Base-by-base conservation (phyloP, 2,888 invertebrate genomes). In the Vannuccia rotundouncinata region DNA sequence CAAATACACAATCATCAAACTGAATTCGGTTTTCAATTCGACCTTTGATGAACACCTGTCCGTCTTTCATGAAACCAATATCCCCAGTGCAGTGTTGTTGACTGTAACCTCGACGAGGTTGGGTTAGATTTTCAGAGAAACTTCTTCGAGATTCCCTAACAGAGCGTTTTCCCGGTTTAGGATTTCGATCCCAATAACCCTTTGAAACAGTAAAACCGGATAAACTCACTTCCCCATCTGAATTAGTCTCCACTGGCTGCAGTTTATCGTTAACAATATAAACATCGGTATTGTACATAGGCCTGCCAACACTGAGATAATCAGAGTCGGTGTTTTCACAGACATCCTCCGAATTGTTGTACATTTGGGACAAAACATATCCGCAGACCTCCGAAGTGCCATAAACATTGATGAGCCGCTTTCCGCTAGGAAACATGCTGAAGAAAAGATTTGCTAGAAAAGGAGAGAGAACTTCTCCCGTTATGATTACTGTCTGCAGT, bases 311-410 rank as follows among this genome's bases (percentile, higher is more conserved):
- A 66, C 66, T 66, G 5, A 79, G 31, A 79, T 60, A 78, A 27
- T 59, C 66, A 25, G 59, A 28, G 25, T 78, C 66, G n/a, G 78
- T 60, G 29, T 78, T 60, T n/a, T 29, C n/a, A n/a, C 82, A 22
- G 13, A 82, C 73, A 59, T 86, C 85, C 5, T 84, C 81, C 22
- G 88, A 85, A 75, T 89, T 90, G 81, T 90, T 90, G 84, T 94
- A 89, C 0, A 92, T 89, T 83, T 92, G 91, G 84, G 91, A 94
- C 0, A 94, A 93, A 0, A 94, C 93, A 85, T 94, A 94, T 0
- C 94, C 95, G 93, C 94, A 94, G 0, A 94, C 92, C 86, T 95
- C 95, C 0, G 94, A 94, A 83, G 94, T 94, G 0, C 95, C 95
- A 84, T 94, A 94, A 86, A 94, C 94, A 85, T 95, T 95, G 74